Percentiles rank a stretch among this genome's conserved stretches.
phyloP scores from a whole-genome alignment of 2,888 invertebrate genomes.

The Aspidapion aeneum region DNA sequence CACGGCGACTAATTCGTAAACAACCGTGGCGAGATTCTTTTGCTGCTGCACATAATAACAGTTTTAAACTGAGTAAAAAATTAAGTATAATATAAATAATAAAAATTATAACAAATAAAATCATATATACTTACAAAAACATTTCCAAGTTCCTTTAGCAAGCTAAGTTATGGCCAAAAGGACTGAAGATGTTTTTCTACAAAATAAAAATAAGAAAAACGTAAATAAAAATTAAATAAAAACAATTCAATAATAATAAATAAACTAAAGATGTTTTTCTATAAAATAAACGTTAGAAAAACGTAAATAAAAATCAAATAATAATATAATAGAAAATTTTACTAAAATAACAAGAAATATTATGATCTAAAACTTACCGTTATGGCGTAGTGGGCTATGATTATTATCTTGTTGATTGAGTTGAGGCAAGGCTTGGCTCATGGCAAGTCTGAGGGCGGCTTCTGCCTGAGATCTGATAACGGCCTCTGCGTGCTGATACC shows the following conservation, averaged over 20 bases:
- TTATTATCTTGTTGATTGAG: slow-evolving; percentile 46
- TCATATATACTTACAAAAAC: background rate
- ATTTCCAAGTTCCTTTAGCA: background rate
- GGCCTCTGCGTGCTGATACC: slow-evolving; percentile 68
- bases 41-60: too few species aligned
- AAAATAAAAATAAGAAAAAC: slow-evolving; percentile 19
- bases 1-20: too few species aligned
- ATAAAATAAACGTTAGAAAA: background rate
- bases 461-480: slow-evolving; percentile 82
- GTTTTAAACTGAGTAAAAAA: too few species aligned
- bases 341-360: too few species aligned
- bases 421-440: slow-evolving; percentile 58
- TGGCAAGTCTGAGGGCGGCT: slow-evolving; percentile 77
- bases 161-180: slow-evolving; percentile 25
- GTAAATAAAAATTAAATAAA: slow-evolving; percentile 12
- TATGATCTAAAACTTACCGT: slow-evolving; percentile 35
- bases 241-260: background rate
- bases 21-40: too few species aligned
- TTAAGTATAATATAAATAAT: too few species aligned
- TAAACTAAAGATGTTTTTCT: background rate
- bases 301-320: too few species aligned
- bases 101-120: too few species aligned
- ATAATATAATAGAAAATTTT: too few species aligned
- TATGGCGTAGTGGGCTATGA: slow-evolving; percentile 46
- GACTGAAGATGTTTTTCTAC: slow-evolving; percentile 25